Conservation (phyloP, 2,888 invertebrate genomes). For the Glaucopsyche alexis region DNA sequence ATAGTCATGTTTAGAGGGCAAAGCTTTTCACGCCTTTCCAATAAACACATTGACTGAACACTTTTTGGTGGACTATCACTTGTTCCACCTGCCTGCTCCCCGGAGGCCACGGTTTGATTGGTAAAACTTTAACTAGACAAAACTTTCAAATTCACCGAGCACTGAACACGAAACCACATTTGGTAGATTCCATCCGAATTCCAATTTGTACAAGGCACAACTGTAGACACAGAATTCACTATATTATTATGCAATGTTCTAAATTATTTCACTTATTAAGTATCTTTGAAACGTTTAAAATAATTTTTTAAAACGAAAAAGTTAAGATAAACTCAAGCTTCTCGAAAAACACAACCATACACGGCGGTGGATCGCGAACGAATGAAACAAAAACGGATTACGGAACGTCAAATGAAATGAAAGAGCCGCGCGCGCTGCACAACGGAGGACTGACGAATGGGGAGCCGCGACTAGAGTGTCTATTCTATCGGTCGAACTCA, state of each 20-base stretch:
- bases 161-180: slow-evolving; percentile 30
- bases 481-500: slow-evolving; percentile 36
- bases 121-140: slow-evolving; percentile 38
- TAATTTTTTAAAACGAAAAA: slow-evolving; percentile 2
- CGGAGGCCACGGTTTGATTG: slow-evolving; percentile 57
- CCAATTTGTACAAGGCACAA: neutral
- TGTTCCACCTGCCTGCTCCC: slow-evolving; percentile 50
- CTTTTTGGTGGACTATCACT: slow-evolving; percentile 47
- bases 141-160: slow-evolving; percentile 29
- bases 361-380: neutral
- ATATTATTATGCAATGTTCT: neutral
- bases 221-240: neutral
- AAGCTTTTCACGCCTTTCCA: slow-evolving; percentile 56
- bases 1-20: slow-evolving; percentile 65
- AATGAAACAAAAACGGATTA: slow-evolving; percentile 7
- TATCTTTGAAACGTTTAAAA: neutral
- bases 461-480: slow-evolving; percentile 35
- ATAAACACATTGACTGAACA: slow-evolving; percentile 59
- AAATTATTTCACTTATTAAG: neutral
- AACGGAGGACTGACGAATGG: slow-evolving; percentile 37
- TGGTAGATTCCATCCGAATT: slow-evolving; percentile 19
- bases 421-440: neutral
- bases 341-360: neutral
- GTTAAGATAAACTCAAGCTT: neutral
- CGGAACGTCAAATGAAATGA: neutral